A percentile compares a stretch with the other conserved stretches of the same genome.
Evolutionary conservation across 92 coral and sea anemone species (phyloP).

Genomic region (Umimayanthus chanpuru): DNA sequence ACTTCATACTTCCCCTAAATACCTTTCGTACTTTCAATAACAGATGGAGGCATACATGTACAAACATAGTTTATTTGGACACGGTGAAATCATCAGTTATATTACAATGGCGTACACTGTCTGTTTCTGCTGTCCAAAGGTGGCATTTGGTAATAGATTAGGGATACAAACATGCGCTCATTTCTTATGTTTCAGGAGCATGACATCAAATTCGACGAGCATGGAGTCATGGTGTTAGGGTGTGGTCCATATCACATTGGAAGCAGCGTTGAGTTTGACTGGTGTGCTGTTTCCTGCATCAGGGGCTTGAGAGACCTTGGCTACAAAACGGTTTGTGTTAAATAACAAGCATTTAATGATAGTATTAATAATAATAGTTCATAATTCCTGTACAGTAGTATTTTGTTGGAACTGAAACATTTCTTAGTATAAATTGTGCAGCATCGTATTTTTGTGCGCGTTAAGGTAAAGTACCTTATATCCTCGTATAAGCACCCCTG

Average conservation of each 20-base stretch:
- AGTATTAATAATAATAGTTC: neutral
- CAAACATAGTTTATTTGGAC: no score
- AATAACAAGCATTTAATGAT: neutral
- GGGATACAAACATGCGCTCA: neutral
- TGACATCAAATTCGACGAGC: slow-evolving; percentile 82
- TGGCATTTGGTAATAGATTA: no score
- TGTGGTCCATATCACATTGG: slow-evolving; percentile 99
- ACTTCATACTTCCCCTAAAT: no score
- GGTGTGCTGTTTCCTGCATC: slow-evolving; percentile 99
- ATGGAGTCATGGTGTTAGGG: slow-evolving; percentile 96
- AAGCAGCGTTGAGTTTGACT: slow-evolving; percentile 99
- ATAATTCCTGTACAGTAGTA: neutral
- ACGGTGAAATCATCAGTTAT: no score
- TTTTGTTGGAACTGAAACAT: no score
- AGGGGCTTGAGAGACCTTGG: slow-evolving; percentile 87
- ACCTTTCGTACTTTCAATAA: no score
- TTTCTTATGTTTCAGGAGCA: slow-evolving; percentile 59
- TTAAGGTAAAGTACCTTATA: neutral
- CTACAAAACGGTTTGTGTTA: slow-evolving; percentile 74
- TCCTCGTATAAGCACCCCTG: neutral
- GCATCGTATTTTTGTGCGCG: neutral
- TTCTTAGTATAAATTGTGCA: neutral
- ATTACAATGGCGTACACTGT: no score
- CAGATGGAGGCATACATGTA: no score
- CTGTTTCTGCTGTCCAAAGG: no score